A percentile compares a stretch with the other conserved stretches of the same genome.
Conservation (phyloP, 2,113 vertebrate species). For the Sapayoa aenigma region DNA sequence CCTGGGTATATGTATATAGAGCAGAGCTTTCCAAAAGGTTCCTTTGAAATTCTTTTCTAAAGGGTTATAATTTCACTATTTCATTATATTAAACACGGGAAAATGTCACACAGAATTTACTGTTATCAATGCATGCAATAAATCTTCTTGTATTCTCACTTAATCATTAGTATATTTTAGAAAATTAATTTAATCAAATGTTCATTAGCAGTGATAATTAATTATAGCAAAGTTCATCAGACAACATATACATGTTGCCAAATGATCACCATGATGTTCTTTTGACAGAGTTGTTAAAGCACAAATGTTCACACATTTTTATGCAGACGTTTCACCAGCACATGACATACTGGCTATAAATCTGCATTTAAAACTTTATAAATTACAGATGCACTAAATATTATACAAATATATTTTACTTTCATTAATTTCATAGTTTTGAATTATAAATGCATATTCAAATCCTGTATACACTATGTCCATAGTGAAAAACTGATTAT, state of each 20-base stretch:
- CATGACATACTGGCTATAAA: slow-evolving; percentile 35
- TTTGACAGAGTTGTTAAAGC: slow-evolving; percentile 69
- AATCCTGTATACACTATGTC: not conserved
- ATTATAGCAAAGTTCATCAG: slow-evolving; percentile 68
- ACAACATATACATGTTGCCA: slow-evolving; percentile 54
- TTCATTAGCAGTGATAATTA: slow-evolving; percentile 73
- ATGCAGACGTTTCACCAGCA: slow-evolving; percentile 31
- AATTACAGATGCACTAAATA: slow-evolving; percentile 20
- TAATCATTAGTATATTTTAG: slow-evolving; percentile 67
- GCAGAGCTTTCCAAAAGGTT: not conserved
- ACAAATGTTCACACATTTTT: slow-evolving; percentile 63
- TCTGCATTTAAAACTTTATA: slow-evolving; percentile 56
- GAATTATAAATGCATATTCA: not conserved
- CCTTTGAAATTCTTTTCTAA: slow-evolving; percentile 36
- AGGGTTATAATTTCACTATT: not conserved
- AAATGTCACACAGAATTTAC: slow-evolving; percentile 2
- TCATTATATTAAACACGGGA: not conserved
- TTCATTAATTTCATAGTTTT: not conserved
- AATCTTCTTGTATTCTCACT: slow-evolving; percentile 33
- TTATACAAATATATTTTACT: not conserved
- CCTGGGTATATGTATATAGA: not conserved
- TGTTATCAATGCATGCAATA: not conserved
- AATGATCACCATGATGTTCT: slow-evolving; percentile 64
- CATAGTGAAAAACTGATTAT: not conserved
- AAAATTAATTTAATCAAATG: slow-evolving; percentile 77